Percentiles rank a stretch among this genome's conserved stretches.
Conservation (phyloP, 2,888 invertebrate species). For the Euzophera pinguis region DNA sequence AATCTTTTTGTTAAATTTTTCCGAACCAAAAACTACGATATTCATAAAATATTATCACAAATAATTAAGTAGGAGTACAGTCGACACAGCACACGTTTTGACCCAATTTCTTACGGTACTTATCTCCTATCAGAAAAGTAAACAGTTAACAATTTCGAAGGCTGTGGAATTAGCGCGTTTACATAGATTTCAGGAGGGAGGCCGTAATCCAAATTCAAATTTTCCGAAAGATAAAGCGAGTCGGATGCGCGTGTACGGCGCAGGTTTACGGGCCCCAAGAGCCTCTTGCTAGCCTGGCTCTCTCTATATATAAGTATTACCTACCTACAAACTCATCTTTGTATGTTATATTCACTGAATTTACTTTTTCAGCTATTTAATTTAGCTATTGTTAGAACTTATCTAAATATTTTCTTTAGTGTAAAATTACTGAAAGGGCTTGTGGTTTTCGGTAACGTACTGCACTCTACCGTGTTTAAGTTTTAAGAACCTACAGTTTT, state of each 20-base stretch:
- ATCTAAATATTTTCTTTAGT: too few species aligned
- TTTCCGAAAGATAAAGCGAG: slow-evolving; percentile 13
- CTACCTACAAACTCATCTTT: neutral
- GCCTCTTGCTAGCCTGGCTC: neutral
- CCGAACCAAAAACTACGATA: too few species aligned
- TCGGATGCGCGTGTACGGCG: slow-evolving; percentile 11
- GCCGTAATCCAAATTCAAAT: slow-evolving; percentile 44
- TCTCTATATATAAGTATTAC: too few species aligned
- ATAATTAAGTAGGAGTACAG: slow-evolving; percentile 13
- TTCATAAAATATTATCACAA: neutral
- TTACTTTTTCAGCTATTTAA: too few species aligned
- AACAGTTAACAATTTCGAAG: slow-evolving; percentile 33
- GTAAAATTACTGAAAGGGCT: too few species aligned
- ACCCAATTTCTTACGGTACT: slow-evolving; percentile 22
- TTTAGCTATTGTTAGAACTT: too few species aligned
- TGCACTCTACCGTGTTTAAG: too few species aligned
- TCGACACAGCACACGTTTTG: slow-evolving; percentile 11
- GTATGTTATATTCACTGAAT: too few species aligned
- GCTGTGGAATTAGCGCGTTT: slow-evolving; percentile 42
- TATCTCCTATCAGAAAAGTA: slow-evolving; percentile 25
- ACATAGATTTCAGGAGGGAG: slow-evolving; percentile 41
- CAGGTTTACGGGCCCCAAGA: slow-evolving; percentile 9
- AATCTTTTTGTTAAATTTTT: too few species aligned
- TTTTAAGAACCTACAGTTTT: too few species aligned
- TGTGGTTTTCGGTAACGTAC: too few species aligned